These are phyloP conservation scores for Pontoporia blainvillei DNA, from an alignment of 2,113 vertebrate species.

Conservation along the genomic window DNA sequence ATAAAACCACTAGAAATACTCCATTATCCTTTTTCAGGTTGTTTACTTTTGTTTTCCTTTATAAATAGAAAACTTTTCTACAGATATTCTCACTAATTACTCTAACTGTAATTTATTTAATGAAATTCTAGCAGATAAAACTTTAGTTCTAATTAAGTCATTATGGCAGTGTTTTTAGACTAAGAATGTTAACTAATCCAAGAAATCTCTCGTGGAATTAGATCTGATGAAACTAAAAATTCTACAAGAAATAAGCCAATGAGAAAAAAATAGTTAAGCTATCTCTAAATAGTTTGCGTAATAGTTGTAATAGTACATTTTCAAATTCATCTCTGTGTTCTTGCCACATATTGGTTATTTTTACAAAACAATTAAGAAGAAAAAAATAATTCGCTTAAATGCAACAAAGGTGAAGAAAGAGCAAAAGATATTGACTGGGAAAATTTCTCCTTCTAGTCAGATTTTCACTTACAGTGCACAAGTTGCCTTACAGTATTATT, in stretches of 20 bases:
- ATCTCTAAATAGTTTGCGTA: constrained; percentile 26
- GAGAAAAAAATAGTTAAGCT: neutral
- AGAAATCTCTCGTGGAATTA: constrained; percentile 30
- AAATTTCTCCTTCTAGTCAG: neutral
- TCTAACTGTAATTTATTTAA: constrained; percentile 15
- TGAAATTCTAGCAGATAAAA: constrained; percentile 31
- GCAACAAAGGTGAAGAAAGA: constrained; percentile 10
- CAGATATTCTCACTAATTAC: neutral
- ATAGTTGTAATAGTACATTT: constrained; percentile 3
- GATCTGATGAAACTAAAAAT: neutral
- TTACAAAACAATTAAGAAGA: constrained; percentile 1
- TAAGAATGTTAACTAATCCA: constrained; percentile 28
- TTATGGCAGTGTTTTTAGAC: neutral
- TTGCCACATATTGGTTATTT: neutral
- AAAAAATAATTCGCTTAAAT: neutral
- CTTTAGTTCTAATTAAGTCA: constrained; percentile 41
- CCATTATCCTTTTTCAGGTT: neutral
- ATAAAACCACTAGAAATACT: neutral
- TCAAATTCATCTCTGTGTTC: constrained; percentile 15
- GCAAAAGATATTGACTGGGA: neutral
- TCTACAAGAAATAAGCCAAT: constrained; percentile 23
- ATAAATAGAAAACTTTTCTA: neutral
- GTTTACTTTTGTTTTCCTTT: constrained; percentile 15
- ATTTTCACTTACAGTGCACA: neutral
- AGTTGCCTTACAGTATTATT: neutral